These are phyloP conservation scores for Hyposoter dolosus DNA, from an alignment of 2,888 invertebrate species.

Conservation along the genomic window DNA sequence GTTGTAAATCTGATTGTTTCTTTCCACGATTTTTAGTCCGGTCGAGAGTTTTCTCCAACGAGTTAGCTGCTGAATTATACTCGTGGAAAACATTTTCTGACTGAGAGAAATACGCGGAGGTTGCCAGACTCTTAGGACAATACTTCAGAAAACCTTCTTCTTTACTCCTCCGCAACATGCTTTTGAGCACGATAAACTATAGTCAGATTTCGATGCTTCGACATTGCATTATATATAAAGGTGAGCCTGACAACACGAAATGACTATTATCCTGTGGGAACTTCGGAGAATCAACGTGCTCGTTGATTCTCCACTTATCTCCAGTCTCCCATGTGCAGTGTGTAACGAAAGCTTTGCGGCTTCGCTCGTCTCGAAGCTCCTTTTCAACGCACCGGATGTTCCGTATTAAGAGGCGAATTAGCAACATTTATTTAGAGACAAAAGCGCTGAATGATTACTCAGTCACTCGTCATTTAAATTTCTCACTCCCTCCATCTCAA, in stretches of 20 bases:
- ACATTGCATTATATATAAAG: neutral
- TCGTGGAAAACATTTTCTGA: slow-evolving; percentile 36
- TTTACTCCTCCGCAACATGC: neutral
- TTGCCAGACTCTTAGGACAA: slow-evolving; percentile 27
- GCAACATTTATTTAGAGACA: slow-evolving; percentile 80
- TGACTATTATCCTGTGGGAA: slow-evolving; percentile 54
- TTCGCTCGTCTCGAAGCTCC: slow-evolving; percentile 45
- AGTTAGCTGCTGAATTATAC: slow-evolving; percentile 21
- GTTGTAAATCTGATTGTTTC: neutral
- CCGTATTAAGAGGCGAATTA: slow-evolving; percentile 79
- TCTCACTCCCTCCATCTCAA: neutral
- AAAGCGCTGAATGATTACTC: slow-evolving; percentile 76
- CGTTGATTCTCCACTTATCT: slow-evolving; percentile 58
- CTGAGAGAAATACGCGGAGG: slow-evolving; percentile 30
- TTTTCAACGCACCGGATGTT: slow-evolving; percentile 76
- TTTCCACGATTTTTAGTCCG: neutral
- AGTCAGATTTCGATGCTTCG: neutral
- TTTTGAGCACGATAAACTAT: neutral
- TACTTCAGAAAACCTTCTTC: slow-evolving; percentile 16
- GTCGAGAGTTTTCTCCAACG: neutral
- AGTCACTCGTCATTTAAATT: slow-evolving; percentile 52
- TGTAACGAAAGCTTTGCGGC: slow-evolving; percentile 37
- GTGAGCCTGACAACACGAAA: slow-evolving; percentile 29
- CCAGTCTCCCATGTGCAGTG: slow-evolving; percentile 12
- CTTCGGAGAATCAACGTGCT: slow-evolving; percentile 64